Evolutionary conservation across 1,140 invertebrate species (phyloP).

Genomic region (Drosophila tani): DNA sequence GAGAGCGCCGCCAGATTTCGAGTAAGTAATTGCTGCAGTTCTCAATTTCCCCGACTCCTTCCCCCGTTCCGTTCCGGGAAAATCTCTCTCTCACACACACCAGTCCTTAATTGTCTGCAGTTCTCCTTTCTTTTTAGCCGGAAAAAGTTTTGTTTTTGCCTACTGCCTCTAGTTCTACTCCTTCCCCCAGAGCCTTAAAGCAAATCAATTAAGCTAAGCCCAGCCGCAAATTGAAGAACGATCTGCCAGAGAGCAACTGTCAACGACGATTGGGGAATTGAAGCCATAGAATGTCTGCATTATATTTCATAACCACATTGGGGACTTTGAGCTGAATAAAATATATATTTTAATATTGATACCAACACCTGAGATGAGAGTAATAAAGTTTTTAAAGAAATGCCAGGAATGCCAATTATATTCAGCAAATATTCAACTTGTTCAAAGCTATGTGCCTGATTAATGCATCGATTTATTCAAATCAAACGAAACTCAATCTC

Average conservation of each 20-base stretch:
- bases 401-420: too few species aligned
- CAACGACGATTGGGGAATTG: conserved; percentile 19
- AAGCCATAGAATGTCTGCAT: not conserved
- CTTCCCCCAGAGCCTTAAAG: conserved; percentile 32
- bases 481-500: conserved; percentile 43
- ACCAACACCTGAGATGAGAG: too few species aligned
- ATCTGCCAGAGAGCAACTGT: conserved; percentile 23
- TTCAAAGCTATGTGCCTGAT: not conserved
- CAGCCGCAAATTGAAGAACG: conserved; percentile 47
- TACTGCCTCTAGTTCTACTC: conserved; percentile 31
- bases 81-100: conserved; percentile 1
- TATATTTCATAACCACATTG: not conserved
- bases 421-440: conserved; percentile 2
- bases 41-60: conserved; percentile 43
- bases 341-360: not conserved
- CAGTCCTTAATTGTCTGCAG: conserved; percentile 74
- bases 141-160: conserved; percentile 45
- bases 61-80: conserved; percentile 11
- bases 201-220: conserved; percentile 74
- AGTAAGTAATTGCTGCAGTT: conserved; percentile 81
- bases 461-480: conserved; percentile 32
- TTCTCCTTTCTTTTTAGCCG: conserved; percentile 67
- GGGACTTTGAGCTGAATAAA: not conserved
- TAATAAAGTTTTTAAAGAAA: too few species aligned
- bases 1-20: conserved; percentile 60